Percentiles rank a stretch among this genome's conserved stretches.
Evolutionary conservation across 1,140 invertebrate genomes (phyloP).

Genomic region (Sogatella furcifera): DNA sequence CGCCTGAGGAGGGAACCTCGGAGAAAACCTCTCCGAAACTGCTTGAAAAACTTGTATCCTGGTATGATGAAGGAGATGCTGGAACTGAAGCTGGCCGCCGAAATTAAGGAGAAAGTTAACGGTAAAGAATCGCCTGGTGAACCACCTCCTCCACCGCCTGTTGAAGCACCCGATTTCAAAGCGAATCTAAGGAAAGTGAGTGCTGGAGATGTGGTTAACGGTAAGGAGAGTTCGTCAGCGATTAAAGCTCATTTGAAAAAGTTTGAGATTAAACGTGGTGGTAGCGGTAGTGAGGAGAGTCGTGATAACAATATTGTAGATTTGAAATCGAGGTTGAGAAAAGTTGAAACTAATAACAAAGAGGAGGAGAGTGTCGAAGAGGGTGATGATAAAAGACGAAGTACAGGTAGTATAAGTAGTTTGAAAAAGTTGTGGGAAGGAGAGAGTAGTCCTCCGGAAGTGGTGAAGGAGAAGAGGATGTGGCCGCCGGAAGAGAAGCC

Average conservation of each 20-base stretch:
- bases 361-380: slow-evolving; percentile 50
- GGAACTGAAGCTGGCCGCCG: slow-evolving; percentile 63
- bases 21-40: slow-evolving; percentile 25
- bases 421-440: slow-evolving; percentile 87
- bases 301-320: slow-evolving; percentile 54
- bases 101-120: slow-evolving; percentile 56
- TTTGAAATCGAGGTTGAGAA: slow-evolving; percentile 72
- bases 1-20: slow-evolving; percentile 14
- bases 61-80: slow-evolving; percentile 64
- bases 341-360: slow-evolving; percentile 48
- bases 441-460: slow-evolving; percentile 42
- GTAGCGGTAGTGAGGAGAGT: slow-evolving; percentile 31
- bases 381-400: slow-evolving; percentile 73
- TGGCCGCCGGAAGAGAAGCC: slow-evolving; percentile 53
- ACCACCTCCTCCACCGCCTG: slow-evolving; percentile 17
- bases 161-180: slow-evolving; percentile 36
- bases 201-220: slow-evolving; percentile 7
- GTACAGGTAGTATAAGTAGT: slow-evolving; percentile 85
- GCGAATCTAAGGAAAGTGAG: slow-evolving; percentile 36
- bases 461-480: slow-evolving; percentile 38
- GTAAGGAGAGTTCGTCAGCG: slow-evolving; percentile 24
- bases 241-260: slow-evolving; percentile 55
- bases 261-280: slow-evolving; percentile 48
- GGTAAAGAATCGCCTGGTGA: slow-evolving; percentile 19
- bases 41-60: slow-evolving; percentile 30